Percentiles rank a stretch among this genome's conserved stretches.
These are phyloP conservation scores for Trichomalopsis sarcophagae DNA, from an alignment of 1,140 invertebrate species.

Conservation along the genomic window DNA sequence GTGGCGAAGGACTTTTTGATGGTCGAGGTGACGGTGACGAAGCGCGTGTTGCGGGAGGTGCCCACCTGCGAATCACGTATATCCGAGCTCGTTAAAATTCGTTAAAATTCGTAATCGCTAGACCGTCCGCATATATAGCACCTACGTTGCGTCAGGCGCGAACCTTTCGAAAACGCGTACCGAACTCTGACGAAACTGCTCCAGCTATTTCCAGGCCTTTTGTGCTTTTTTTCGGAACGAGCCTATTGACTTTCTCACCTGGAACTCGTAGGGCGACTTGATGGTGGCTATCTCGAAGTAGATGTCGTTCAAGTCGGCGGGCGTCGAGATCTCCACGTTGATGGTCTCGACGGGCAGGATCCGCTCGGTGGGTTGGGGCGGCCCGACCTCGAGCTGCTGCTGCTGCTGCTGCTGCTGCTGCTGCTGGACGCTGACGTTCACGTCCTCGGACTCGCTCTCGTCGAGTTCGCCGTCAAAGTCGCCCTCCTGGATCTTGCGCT, in stretches of 20 bases:
- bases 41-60: constrained; percentile 89
- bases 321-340: constrained; percentile 90
- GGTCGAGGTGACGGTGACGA: constrained; percentile 88
- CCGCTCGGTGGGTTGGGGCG: constrained; percentile 66
- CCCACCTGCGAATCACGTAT: constrained; percentile 80
- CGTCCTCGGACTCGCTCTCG: constrained; percentile 77
- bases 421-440: constrained; percentile 61
- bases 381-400: constrained; percentile 53
- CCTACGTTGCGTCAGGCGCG: not conserved
- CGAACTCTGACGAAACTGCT: not conserved
- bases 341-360: constrained; percentile 83
- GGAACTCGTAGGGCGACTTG: constrained; percentile 91
- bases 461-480: constrained; percentile 80
- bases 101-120: no score
- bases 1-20: constrained; percentile 84
- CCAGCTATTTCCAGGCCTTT: no score
- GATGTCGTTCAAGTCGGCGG: constrained; percentile 86
- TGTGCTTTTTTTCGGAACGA: no score
- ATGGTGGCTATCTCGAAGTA: constrained; percentile 93
- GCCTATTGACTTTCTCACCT: no score
- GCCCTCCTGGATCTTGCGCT: constrained; percentile 55
- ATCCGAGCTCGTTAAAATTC: no score
- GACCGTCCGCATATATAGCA: no score
- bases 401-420: constrained; percentile 67
- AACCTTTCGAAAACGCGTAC: not conserved